Conservation (phyloP, 2,797 vertebrate species). For the Onychomys arenicola region DNA sequence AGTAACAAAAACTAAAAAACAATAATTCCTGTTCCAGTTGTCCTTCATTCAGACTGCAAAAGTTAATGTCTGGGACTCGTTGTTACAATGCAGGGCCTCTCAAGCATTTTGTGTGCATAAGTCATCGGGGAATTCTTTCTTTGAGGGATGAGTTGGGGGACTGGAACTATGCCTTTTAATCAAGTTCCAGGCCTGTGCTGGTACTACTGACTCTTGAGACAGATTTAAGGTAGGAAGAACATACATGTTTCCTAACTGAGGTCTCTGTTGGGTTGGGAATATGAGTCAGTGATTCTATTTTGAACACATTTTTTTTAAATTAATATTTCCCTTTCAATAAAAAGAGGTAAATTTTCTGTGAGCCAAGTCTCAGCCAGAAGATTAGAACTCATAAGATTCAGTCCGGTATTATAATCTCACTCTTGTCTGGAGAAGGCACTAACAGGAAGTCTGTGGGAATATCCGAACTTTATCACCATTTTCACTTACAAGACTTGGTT, state of each 20-base stretch:
- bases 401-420: not conserved
- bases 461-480: not conserved
- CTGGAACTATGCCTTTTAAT: not conserved
- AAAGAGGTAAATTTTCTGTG: not conserved
- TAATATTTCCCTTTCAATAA: conserved; percentile 15
- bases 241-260: not conserved
- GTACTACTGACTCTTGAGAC: not conserved
- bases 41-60: not conserved
- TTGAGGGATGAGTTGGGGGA: not conserved
- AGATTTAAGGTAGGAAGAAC: not conserved
- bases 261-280: not conserved
- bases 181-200: not conserved
- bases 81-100: not conserved
- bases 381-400: not conserved
- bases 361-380: not conserved
- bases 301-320: not conserved
- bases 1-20: not conserved
- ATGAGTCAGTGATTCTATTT: not conserved
- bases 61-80: not conserved
- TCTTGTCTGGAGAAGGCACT: not conserved
- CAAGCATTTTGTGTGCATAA: not conserved
- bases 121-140: not conserved
- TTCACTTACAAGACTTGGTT: not conserved
- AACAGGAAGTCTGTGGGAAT: not conserved
- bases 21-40: not conserved